Evolutionary conservation across 2,888 invertebrate species (phyloP), one percentile per base, ranked within the genome.

Genomic region (Chloroclystis v-ata): DNA sequence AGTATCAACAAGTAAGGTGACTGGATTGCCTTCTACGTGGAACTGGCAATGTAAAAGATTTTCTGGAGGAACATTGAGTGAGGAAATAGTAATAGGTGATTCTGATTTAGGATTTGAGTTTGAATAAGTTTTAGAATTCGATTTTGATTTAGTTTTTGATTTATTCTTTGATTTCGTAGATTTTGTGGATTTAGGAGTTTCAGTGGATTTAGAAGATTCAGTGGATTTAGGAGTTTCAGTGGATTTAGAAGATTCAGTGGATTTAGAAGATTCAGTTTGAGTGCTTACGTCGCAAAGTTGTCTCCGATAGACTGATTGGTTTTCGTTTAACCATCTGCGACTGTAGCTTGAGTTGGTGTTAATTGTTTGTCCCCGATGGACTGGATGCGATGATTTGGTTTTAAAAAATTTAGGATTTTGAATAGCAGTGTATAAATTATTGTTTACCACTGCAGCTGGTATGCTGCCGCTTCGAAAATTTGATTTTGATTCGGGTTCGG

Each of bases 31-130:
- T 48, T 60, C 53, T 3, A 61, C 37, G 24, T 61, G 59, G 33
- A 63, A 60, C 10, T 33, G 57, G 30, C 61, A 61, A 40, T 61
- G 59, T 32, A 61, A 35, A 20, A 61, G 41, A 33, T 63, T 63
- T 59, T 63, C 61, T 24, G 58, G 61, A 43, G 63, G 61, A 7
- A 63, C 45, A 12, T 63, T 63, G n/a, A 61, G 32, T n/a, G 61
- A 49, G 2, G 59, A 60, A 13, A 65, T 60, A 26, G 39, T 49
- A 35, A 49, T 57, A 1, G 57, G 54, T 51, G 54, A 12, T 1
- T 24, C 1, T 24, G 32, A 11, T 28, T 37, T 43, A 11, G 26
- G 24, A 8, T 42, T 47, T 11, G 37, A 30, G 25, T 49, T 54
- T 14, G 47, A 44, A 40, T 54, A 52, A 24, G 44, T 45, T 46